Conservation (phyloP, 2,113 vertebrate genomes). For the Nothobranchius furzeri region DNA sequence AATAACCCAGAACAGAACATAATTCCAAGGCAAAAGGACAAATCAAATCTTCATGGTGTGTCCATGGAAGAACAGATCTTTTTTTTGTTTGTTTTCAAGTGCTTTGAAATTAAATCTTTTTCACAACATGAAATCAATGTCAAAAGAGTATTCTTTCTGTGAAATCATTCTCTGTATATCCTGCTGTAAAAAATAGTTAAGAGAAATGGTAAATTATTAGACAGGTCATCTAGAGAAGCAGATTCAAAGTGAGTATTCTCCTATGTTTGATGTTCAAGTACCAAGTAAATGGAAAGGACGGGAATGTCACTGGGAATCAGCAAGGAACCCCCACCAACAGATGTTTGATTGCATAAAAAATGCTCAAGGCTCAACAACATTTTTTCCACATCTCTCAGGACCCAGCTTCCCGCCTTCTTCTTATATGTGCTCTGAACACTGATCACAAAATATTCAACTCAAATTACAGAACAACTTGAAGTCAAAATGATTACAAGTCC, state of each 20-base stretch:
- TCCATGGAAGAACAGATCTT: not conserved
- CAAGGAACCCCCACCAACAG: constrained; percentile 1
- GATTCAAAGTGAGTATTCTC: not conserved
- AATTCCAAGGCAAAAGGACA: constrained; percentile 1
- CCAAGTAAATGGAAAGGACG: constrained; percentile 1
- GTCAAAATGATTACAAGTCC: constrained; percentile 25
- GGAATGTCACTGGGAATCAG: constrained; percentile 21
- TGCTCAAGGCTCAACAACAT: constrained; percentile 15
- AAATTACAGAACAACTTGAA: constrained; percentile 21
- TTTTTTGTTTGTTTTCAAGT: not conserved
- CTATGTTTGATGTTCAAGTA: constrained; percentile 9
- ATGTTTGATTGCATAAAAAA: constrained; percentile 32
- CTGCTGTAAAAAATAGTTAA: not conserved
- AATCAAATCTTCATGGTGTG: not conserved
- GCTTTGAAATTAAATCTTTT: not conserved
- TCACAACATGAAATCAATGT: not conserved
- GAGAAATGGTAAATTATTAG: not conserved
- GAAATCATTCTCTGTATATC: not conserved
- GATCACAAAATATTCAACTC: constrained; percentile 5
- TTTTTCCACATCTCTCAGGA: constrained; percentile 2
- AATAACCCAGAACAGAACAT: constrained; percentile 6
- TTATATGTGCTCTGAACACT: constrained; percentile 22
- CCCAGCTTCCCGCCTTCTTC: not conserved
- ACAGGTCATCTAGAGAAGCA: not conserved
- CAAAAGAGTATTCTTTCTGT: not conserved